phyloP scores from a whole-genome alignment of 2,113 vertebrate species.

The Pseudonaja textilis region DNA sequence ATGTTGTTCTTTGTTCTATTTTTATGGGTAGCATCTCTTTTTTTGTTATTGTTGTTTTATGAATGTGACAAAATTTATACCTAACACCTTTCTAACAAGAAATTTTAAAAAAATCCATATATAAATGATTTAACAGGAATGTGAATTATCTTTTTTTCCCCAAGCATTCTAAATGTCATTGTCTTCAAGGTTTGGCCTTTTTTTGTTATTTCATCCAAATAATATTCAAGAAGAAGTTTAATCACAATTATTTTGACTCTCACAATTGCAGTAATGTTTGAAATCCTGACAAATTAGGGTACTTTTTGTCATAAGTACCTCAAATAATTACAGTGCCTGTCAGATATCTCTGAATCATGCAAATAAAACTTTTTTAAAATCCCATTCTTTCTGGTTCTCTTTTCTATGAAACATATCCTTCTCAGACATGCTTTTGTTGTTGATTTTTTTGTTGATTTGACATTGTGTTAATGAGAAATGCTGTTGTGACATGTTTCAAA shows the following conservation, averaged over 20 bases:
- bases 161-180: conserved; percentile 52
- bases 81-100: background rate
- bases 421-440: conserved; percentile 48
- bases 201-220: conserved; percentile 51
- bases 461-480: conserved; percentile 60
- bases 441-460: conserved; percentile 45
- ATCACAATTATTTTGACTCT: conserved; percentile 67
- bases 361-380: conserved; percentile 41
- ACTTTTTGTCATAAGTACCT: conserved; percentile 65
- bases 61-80: background rate
- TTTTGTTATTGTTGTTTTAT: background rate
- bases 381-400: background rate
- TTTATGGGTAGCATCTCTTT: background rate
- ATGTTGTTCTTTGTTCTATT: background rate
- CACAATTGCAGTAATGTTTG: conserved; percentile 57
- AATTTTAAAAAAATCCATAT: background rate
- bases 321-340: conserved; percentile 64
- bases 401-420: background rate
- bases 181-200: conserved; percentile 43
- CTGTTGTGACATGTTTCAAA: conserved; percentile 44
- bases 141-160: conserved; percentile 35
- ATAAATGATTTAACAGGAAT: conserved; percentile 10
- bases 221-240: conserved; percentile 46
- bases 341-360: conserved; percentile 55
- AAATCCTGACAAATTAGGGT: conserved; percentile 61